phyloP scores from a whole-genome alignment of 2,888 invertebrate genomes.

The Troides aeacus region DNA sequence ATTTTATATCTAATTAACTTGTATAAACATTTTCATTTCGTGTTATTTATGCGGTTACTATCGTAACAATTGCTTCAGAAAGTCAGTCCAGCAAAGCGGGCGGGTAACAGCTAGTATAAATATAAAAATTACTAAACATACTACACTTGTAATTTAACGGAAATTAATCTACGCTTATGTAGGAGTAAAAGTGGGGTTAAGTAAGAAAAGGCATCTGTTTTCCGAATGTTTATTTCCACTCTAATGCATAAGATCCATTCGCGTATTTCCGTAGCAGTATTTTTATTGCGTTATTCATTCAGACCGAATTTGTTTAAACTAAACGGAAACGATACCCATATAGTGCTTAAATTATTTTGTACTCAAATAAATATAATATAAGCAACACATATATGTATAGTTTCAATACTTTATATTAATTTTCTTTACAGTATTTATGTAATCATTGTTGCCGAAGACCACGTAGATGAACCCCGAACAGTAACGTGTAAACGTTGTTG shows the following conservation, averaged over 20 bases:
- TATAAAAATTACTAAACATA: neutral
- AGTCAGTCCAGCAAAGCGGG: too few relatives aligned
- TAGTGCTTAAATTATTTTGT: neutral
- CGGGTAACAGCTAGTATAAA: neutral
- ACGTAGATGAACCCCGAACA: too few relatives aligned
- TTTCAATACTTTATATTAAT: too few relatives aligned
- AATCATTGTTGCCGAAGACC: too few relatives aligned
- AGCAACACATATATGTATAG: too few relatives aligned
- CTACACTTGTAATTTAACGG: neutral
- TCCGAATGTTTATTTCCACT: neutral
- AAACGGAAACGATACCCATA: neutral
- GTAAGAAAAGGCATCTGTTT: neutral
- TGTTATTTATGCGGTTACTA: too few relatives aligned
- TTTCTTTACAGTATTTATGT: too few relatives aligned
- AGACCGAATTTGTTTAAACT: neutral
- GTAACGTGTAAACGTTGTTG: too few relatives aligned
- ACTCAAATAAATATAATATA: neutral
- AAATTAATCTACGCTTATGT: neutral
- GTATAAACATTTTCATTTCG: too few relatives aligned
- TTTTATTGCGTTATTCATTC: slow-evolving; percentile 10
- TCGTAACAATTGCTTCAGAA: too few relatives aligned
- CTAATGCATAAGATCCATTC: neutral
- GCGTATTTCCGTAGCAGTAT: neutral
- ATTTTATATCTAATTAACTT: too few relatives aligned
- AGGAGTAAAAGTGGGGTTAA: neutral